A percentile compares a stretch with the other conserved stretches of the same genome.
Evolutionary conservation across 1,140 invertebrate genomes (phyloP).

Genomic region (Drosophila nebulosa): DNA sequence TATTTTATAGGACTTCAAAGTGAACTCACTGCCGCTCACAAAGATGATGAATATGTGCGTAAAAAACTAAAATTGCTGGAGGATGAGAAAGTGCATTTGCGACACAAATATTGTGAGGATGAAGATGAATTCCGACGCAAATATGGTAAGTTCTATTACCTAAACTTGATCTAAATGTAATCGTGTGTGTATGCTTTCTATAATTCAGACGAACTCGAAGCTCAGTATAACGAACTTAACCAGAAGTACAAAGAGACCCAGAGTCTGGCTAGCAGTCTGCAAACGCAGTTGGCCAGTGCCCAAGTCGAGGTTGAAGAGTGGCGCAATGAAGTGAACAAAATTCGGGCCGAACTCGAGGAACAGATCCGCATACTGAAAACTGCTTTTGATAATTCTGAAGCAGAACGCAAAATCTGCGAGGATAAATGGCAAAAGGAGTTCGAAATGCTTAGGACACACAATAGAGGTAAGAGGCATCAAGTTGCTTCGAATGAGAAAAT

Average conservation of each 20-base stretch:
- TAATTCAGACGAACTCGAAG: slow-evolving; percentile 81
- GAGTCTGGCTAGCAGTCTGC: slow-evolving; percentile 63
- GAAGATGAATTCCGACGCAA: slow-evolving; percentile 82
- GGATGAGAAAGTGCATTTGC: slow-evolving; percentile 82
- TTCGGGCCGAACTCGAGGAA: slow-evolving; percentile 81
- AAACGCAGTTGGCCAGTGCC: slow-evolving; percentile 67
- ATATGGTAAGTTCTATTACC: slow-evolving; percentile 75
- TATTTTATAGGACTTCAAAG: slow-evolving; percentile 81
- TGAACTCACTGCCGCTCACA: slow-evolving; percentile 83
- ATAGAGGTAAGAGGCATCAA: slow-evolving; percentile 45
- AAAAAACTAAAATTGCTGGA: slow-evolving; percentile 82
- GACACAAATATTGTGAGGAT: slow-evolving; percentile 82
- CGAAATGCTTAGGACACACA: slow-evolving; percentile 83
- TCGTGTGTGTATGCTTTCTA: neutral
- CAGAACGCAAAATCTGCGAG: slow-evolving; percentile 83
- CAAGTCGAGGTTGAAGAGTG: slow-evolving; percentile 63
- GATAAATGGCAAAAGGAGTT: slow-evolving; percentile 85
- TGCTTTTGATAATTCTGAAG: slow-evolving; percentile 84
- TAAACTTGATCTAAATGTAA: too few species aligned
- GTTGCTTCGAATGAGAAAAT: neutral
- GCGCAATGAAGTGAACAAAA: slow-evolving; percentile 78
- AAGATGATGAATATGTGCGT: slow-evolving; percentile 83
- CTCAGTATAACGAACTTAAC: slow-evolving; percentile 81
- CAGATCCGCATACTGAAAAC: slow-evolving; percentile 82
- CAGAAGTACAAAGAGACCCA: slow-evolving; percentile 82